Evolutionary conservation across 1,140 invertebrate genomes (phyloP), one percentile per base, ranked within the genome.

Genomic region (Trinorchestia longiramus): DNA sequence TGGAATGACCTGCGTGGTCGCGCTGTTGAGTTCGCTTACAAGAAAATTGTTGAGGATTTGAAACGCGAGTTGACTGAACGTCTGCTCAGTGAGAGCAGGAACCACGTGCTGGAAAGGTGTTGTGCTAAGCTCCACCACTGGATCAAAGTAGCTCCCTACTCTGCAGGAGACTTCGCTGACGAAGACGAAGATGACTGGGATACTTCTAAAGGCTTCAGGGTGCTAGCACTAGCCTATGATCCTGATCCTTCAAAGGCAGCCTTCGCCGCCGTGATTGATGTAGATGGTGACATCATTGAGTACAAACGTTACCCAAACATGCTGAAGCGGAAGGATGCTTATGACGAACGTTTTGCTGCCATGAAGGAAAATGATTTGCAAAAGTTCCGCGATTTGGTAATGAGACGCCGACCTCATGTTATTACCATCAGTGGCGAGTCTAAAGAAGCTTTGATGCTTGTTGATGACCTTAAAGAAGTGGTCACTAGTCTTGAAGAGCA

Each of bases 121-220:
- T 98, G 98, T 96, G 97, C 98, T 36, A 99, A 99, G 97, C 97
- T 99, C 95, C 99, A 99, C 97, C 99, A 99, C 97, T 99, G 99
- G 98, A 97, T 99, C 6, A 99, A 99, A 97, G 98, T 99, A 57
- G 98, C 99, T 0, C 99, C 99, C 0, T 99, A 99, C 97, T 98
- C 98, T 95, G 98, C 98, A 0, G 97, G 98, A 8, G 97, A 98
- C 45, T 97, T 97, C 43, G 57, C 96, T 28, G 98, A 98, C 95
- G 99, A 99, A 96, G 99, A 99, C 95, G 99, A 99, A 95, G 99
- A 99, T 95, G 99, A 99, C 95, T 99, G 98, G 98, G 98, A 99
- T 96, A 98, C 98, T 0, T 98, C 98, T 15, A 98, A 98, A 97
- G 99, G 99, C 42, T 97, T 99, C 0, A 98, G 99, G 47, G 98